A percentile compares a stretch with the other conserved stretches of the same genome.
phyloP scores from a whole-genome alignment of 2,797 vertebrate genomes.

The Semaprochilodus insignis region DNA sequence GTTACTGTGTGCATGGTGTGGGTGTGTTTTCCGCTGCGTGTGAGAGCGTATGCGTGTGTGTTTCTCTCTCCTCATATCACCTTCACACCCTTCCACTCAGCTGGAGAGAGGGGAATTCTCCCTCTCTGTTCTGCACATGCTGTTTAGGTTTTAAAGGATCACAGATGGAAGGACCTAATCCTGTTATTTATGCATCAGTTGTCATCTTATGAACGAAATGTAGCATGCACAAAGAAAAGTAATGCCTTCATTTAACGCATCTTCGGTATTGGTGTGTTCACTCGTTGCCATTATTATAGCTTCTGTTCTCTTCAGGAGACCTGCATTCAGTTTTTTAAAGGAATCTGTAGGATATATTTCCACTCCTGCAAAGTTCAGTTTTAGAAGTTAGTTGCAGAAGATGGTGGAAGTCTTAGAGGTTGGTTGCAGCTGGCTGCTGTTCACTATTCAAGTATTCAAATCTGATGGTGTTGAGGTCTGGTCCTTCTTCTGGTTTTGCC shows the following conservation, averaged over 20 bases:
- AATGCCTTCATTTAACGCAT: not conserved
- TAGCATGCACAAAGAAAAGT: not conserved
- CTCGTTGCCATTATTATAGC: not conserved
- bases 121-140: slow-evolving; percentile 50
- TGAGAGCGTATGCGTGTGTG: slow-evolving; percentile 1
- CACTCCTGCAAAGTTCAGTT: no score
- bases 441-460: no score
- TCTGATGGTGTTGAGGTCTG: no score
- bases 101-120: slow-evolving; percentile 56
- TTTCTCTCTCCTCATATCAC: slow-evolving; percentile 29
- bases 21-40: slow-evolving; percentile 22
- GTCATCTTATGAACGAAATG: not conserved
- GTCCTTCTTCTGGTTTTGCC: no score
- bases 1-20: slow-evolving; percentile 13
- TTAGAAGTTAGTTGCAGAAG: no score
- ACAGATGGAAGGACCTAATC: slow-evolving; percentile 60
- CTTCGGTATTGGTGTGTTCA: not conserved
- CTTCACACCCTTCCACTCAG: slow-evolving; percentile 28
- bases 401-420: no score
- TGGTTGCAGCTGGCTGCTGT: no score
- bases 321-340: no score
- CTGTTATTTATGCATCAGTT: slow-evolving; percentile 53
- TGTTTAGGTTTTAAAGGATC: slow-evolving; percentile 57
- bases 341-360: no score
- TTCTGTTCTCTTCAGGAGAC: no score